These are phyloP conservation scores for Himalopsyche anomala DNA, from an alignment of 2,888 invertebrate genomes.

Conservation along the genomic window DNA sequence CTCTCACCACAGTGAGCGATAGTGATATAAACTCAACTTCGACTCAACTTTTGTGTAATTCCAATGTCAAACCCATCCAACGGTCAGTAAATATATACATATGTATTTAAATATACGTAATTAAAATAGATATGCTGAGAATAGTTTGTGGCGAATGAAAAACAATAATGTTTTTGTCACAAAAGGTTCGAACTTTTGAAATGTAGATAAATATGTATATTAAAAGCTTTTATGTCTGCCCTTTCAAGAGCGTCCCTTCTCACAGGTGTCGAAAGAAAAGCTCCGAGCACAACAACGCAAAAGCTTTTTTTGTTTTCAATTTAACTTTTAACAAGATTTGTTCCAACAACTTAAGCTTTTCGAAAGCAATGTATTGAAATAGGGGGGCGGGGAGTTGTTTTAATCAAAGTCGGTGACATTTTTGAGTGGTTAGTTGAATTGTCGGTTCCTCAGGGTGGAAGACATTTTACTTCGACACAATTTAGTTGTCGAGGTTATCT, in stretches of 20 bases:
- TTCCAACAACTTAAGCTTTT: conserved; percentile 49
- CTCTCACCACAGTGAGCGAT: too few relatives aligned
- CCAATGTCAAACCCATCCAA: too few relatives aligned
- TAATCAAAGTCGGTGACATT: conserved; percentile 26
- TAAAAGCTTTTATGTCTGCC: not conserved
- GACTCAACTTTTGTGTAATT: too few relatives aligned
- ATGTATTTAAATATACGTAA: too few relatives aligned
- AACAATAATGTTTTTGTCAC: not conserved
- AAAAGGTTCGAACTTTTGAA: not conserved
- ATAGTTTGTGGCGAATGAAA: too few relatives aligned
- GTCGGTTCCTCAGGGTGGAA: not conserved
- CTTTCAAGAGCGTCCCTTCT: conserved; percentile 16
- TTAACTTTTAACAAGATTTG: conserved; percentile 58
- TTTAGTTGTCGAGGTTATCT: not conserved
- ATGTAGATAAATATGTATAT: conserved; percentile 10
- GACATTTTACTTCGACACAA: not conserved
- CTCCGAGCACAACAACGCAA: conserved; percentile 46
- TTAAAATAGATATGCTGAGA: too few relatives aligned
- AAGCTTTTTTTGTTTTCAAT: conserved; percentile 57
- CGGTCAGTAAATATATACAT: too few relatives aligned
- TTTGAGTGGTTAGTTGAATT: conserved; percentile 20
- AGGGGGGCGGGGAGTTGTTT: not conserved
- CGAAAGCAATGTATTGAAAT: conserved; percentile 52
- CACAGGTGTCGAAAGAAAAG: conserved; percentile 54
- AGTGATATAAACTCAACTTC: too few relatives aligned